These are phyloP conservation scores for honey bee (Apis mellifera) DNA, from an alignment of 1,140 invertebrate genomes.

Conservation along the genomic window DNA sequence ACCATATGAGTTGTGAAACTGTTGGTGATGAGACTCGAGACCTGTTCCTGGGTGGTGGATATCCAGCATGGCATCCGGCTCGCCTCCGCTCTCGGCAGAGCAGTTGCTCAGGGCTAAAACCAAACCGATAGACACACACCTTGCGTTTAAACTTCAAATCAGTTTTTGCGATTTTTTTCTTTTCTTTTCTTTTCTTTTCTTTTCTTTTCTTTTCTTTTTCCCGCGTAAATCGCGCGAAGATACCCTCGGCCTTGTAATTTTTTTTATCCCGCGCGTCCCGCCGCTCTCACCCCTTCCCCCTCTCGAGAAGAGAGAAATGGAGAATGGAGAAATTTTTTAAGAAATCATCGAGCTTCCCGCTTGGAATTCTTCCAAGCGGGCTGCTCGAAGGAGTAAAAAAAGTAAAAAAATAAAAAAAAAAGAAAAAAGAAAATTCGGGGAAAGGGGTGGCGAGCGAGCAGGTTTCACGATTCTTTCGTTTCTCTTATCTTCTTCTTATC, in stretches of 20 bases:
- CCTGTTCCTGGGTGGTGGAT: conserved; percentile 79
- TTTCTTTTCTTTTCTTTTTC: conserved; percentile 9
- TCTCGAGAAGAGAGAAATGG: too few species aligned
- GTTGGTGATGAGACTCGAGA: conserved; percentile 80
- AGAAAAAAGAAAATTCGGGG: too few species aligned
- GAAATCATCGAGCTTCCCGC: too few species aligned
- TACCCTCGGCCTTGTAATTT: conserved; percentile 49
- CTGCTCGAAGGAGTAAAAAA: too few species aligned
- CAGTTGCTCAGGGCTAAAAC: conserved; percentile 82
- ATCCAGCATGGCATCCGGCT: conserved; percentile 80
- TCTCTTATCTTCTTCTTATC: too few species aligned
- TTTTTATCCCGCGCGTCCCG: conserved; percentile 47
- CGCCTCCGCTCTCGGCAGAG: conserved; percentile 79
- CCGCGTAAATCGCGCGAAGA: conserved; percentile 53
- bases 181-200: too few species aligned
- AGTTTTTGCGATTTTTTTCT: conserved; percentile 53
- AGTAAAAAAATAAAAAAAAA: too few species aligned
- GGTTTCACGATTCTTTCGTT: conserved; percentile 10
- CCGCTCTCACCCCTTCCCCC: too few species aligned
- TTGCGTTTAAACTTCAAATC: conserved; percentile 79
- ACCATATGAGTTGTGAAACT: conserved; percentile 82
- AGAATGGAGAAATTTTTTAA: too few species aligned
- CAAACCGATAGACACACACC: conserved; percentile 83
- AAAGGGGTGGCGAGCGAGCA: neutral
- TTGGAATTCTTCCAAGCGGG: too few species aligned